Base-by-base conservation (phyloP, 2,113 vertebrate genomes). In the Promerops cafer region DNA sequence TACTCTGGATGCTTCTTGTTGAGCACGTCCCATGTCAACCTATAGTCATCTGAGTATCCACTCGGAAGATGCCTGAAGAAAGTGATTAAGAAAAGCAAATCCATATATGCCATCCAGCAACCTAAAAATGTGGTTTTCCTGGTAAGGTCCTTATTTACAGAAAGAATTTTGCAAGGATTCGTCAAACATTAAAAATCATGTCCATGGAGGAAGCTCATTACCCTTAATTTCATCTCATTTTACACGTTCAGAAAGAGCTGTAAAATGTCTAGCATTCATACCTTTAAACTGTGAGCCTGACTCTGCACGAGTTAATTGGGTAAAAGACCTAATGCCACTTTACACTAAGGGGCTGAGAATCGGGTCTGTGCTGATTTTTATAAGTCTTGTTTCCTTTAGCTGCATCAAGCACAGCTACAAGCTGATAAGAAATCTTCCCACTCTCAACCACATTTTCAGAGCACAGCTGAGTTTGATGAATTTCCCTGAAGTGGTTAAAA, bases 401-500 rank as follows among this genome's bases (percentile, higher is more conserved):
- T 92, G 56, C 49, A 52, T 6, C 42, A 16, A 68, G 37, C 81
- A 82, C 31, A 74, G n/a, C 61, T 87, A 94, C 23, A 7, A 59
- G 22, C 45, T 88, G 45, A 88, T 81, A 30, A 70, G 92, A 91
- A 91, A 69, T 37, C 45, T 80, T 42, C 39, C 40, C 22, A 42
- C 31, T 87, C 86, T 57, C 33, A 71, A 83, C 9, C n/a, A 75
- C n/a, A 49, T 83, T 93, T 94, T 89, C 42, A 80, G 64, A 54
- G 33, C 66, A 71, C 15, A 89, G 40, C 30, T 81, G 75, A 85
- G 30, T 94, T 93, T 49, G 61, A 57, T 80, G n/a, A 95, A 81
- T 92, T 97, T 30, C 49, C 80, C 61, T 65, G 28, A 78, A 96
- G 54, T 7, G 44, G 93, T 83, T 94, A 87, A 91, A 72, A 70